These are phyloP conservation scores for Lordiphosa collinella DNA, from an alignment of 1,140 invertebrate genomes.

Conservation along the genomic window DNA sequence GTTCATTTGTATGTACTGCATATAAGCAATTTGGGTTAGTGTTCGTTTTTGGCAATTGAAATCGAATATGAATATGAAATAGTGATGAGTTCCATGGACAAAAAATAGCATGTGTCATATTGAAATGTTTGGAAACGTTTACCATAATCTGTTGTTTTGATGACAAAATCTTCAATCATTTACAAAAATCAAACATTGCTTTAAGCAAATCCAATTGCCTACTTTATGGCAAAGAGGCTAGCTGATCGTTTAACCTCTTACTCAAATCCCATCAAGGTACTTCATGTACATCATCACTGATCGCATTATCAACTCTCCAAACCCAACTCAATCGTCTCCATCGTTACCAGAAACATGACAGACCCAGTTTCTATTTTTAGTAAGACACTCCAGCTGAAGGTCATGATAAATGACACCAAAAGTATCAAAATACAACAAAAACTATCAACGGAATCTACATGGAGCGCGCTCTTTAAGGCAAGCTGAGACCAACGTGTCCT, in stretches of 20 bases:
- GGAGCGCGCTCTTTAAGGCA: slow-evolving; percentile 22
- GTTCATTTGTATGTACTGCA: neutral
- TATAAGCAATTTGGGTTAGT: neutral
- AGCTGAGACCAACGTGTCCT: slow-evolving; percentile 30
- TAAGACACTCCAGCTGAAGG: slow-evolving; percentile 33
- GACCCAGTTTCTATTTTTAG: slow-evolving; percentile 47
- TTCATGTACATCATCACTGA: slow-evolving; percentile 41
- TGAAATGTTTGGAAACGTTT: no score
- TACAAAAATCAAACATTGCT: no score
- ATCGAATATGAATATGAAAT: slow-evolving; percentile 7
- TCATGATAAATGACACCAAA: slow-evolving; percentile 73
- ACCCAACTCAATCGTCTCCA: slow-evolving; percentile 14
- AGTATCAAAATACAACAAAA: slow-evolving; percentile 64
- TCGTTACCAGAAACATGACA: slow-evolving; percentile 21
- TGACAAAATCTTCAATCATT: no score
- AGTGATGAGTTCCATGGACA: slow-evolving; percentile 1
- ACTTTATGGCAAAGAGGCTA: no score
- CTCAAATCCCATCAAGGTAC: slow-evolving; percentile 10
- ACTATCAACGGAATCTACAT: slow-evolving; percentile 16
- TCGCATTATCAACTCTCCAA: slow-evolving; percentile 32
- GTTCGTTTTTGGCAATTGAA: neutral
- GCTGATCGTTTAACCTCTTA: no score
- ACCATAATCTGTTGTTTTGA: no score
- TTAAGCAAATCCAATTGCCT: no score
- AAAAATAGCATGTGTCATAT: neutral